A percentile compares a stretch with the other conserved stretches of the same genome.
phyloP scores from a whole-genome alignment of 2,888 invertebrate species.

The Parnassius smintheus region DNA sequence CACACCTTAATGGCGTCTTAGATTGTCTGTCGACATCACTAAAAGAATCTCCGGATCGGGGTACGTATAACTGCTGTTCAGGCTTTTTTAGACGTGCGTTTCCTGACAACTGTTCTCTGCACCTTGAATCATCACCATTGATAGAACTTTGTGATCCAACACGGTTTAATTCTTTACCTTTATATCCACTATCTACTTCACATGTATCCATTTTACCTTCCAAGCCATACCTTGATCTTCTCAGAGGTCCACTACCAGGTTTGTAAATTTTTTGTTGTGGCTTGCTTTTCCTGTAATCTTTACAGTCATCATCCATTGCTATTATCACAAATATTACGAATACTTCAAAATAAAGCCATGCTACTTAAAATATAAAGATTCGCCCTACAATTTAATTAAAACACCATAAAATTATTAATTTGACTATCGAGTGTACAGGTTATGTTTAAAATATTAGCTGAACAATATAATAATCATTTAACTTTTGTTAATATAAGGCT shows the following conservation, averaged over 20 bases:
- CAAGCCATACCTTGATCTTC: conserved; percentile 83
- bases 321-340: conserved; percentile 49
- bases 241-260: conserved; percentile 88
- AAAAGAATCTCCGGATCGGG: conserved; percentile 58
- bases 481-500: conserved; percentile 28
- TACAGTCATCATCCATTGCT: conserved; percentile 80
- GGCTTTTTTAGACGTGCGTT: conserved; percentile 65
- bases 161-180: conserved; percentile 53
- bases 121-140: conserved; percentile 53
- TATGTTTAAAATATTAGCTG: conserved; percentile 53
- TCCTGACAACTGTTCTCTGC: conserved; percentile 47
- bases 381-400: conserved; percentile 28
- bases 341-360: conserved; percentile 50
- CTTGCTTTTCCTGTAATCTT: conserved; percentile 82
- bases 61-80: conserved; percentile 71
- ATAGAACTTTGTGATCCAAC: conserved; percentile 70
- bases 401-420: conserved; percentile 29
- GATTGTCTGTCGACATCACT: conserved; percentile 59
- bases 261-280: conserved; percentile 87
- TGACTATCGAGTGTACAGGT: conserved; percentile 50
- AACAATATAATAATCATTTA: conserved; percentile 34
- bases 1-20: conserved; percentile 55
- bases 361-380: conserved; percentile 33
- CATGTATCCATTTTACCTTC: conserved; percentile 80
- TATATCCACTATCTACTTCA: conserved; percentile 55